A percentile compares a stretch with the other conserved stretches of the same genome.
Evolutionary conservation across 37 sponge, comb jelly and placozoan species (phyloP).

Genomic region (Ephydatia muelleri): DNA sequence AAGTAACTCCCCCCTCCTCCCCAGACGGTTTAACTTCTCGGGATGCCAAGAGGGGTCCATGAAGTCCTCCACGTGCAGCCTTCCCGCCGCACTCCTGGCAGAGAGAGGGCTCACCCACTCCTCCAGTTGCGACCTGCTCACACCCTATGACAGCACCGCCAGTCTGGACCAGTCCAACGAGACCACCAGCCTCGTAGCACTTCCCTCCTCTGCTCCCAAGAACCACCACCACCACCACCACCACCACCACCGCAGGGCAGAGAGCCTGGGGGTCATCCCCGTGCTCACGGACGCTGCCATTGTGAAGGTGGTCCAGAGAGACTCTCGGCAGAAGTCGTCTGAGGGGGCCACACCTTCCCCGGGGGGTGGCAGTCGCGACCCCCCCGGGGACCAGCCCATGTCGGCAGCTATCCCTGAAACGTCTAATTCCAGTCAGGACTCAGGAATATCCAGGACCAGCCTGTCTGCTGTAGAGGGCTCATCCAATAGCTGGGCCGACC

Average conservation of each 20-base stretch:
- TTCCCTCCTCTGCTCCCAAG: not conserved
- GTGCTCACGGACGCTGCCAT: not conserved
- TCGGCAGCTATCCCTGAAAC: not conserved
- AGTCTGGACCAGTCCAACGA: conserved; percentile 23
- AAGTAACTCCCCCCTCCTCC: not conserved
- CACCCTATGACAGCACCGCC: conserved; percentile 50
- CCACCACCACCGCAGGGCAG: not conserved
- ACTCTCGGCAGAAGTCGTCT: not conserved
- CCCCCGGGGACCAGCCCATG: not conserved
- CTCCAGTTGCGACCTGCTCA: conserved; percentile 38
- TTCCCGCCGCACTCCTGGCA: conserved; percentile 58
- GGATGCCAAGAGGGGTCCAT: conserved; percentile 41
- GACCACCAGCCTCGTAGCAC: not conserved
- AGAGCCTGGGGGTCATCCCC: not conserved
- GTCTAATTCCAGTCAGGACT: not conserved
- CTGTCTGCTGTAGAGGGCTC: not conserved
- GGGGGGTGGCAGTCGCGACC: not conserved
- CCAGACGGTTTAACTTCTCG: conserved; percentile 20
- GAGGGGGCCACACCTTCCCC: not conserved
- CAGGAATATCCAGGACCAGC: not conserved
- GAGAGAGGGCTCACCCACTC: conserved; percentile 24
- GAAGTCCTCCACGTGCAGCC: conserved; percentile 74
- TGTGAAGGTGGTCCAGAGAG: not conserved
- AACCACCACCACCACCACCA: not conserved
- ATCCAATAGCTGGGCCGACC: not conserved